Percentiles rank a stretch among this genome's conserved stretches.
Evolutionary conservation across 2,113 vertebrate species (phyloP).

Genomic region (Solea solea): DNA sequence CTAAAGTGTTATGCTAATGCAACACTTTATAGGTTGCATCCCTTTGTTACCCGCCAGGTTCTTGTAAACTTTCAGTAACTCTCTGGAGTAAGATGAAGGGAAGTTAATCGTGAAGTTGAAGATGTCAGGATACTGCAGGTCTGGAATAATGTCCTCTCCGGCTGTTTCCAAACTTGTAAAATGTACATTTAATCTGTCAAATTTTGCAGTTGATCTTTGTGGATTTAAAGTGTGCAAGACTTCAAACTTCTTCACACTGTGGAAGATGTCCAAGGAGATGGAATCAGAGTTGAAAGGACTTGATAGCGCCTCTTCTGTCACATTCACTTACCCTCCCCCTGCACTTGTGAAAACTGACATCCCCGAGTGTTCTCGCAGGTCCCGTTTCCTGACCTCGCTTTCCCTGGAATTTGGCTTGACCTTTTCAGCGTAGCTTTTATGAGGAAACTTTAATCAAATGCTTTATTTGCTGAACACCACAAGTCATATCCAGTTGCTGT

Average conservation of each 20-base stretch:
- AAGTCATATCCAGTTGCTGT: constrained; percentile 56
- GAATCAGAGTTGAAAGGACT: constrained; percentile 47
- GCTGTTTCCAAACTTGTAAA: too few relatives aligned
- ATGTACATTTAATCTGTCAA: too few relatives aligned
- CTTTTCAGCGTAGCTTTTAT: constrained; percentile 54
- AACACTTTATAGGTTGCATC: too few relatives aligned
- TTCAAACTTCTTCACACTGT: constrained; percentile 28
- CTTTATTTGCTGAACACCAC: constrained; percentile 70
- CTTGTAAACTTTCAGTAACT: too few relatives aligned
- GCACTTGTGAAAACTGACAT: constrained; percentile 44
- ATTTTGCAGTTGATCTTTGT: too few relatives aligned
- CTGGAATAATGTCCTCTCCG: too few relatives aligned
- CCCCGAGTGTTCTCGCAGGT: constrained; percentile 36
- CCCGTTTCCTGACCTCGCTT: constrained; percentile 48
- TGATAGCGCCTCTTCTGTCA: constrained; percentile 47
- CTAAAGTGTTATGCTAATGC: too few relatives aligned
- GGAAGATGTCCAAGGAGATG: constrained; percentile 29
- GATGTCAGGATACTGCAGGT: too few relatives aligned
- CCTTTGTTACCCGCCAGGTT: too few relatives aligned
- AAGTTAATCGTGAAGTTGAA: too few relatives aligned
- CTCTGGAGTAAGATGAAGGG: too few relatives aligned
- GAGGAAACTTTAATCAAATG: constrained; percentile 69
- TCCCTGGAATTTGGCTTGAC: constrained; percentile 53
- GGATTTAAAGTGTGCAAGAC: too few relatives aligned
- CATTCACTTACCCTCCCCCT: constrained; percentile 27